Percentiles rank a stretch among this genome's conserved stretches.
phyloP scores from a whole-genome alignment of 2,797 vertebrate genomes.

The Antrozous pallidus region DNA sequence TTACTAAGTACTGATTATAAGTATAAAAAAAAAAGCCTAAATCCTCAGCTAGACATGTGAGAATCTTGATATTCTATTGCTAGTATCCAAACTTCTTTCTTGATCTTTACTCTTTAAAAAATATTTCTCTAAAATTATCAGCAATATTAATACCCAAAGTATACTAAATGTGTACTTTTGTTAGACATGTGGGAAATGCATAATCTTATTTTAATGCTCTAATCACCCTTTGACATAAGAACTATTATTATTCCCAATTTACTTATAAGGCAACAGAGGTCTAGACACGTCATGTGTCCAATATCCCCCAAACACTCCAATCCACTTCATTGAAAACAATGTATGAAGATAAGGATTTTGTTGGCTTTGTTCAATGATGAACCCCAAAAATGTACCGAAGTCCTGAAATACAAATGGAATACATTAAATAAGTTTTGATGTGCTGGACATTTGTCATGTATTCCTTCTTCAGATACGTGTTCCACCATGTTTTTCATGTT shows the following conservation, averaged over 20 bases:
- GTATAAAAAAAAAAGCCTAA: not conserved
- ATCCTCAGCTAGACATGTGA: not conserved
- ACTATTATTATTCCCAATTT: not conserved
- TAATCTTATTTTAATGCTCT: not conserved
- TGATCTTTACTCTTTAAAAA: not conserved
- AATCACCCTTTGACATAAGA: not conserved
- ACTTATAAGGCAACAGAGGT: not conserved
- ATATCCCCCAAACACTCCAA: not conserved
- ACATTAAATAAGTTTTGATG: not conserved
- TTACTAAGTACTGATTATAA: not conserved
- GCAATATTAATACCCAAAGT: not conserved
- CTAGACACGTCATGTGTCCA: not conserved
- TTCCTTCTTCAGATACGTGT: accelerated
- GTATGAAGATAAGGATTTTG: not conserved
- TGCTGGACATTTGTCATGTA: not conserved
- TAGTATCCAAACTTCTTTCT: not conserved
- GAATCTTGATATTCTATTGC: not conserved
- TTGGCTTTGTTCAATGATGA: not conserved
- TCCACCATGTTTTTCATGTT: not conserved
- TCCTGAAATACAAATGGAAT: not conserved
- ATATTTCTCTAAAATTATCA: not conserved
- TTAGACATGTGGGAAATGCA: not conserved
- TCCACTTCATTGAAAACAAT: not conserved
- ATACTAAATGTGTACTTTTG: not conserved
- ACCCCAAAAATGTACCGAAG: not conserved